phyloP scores from a whole-genome alignment of 2,113 vertebrate genomes.

The Synodontis membranacea region DNA sequence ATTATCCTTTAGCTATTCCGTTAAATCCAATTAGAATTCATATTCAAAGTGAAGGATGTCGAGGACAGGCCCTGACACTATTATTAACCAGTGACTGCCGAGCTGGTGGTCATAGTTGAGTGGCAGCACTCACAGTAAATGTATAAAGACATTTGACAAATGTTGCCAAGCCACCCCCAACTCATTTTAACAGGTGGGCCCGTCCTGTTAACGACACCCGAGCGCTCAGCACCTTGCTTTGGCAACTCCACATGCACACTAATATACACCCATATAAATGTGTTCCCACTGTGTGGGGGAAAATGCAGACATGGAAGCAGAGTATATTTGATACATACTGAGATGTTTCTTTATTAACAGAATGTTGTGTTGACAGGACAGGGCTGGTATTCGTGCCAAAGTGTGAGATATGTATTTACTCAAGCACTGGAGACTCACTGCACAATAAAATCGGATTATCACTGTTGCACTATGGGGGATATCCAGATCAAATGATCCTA shows the following conservation, averaged over 20 bases:
- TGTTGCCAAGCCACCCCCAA: slow-evolving; percentile 45
- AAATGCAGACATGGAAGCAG: slow-evolving; percentile 15
- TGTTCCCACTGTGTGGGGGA: neutral
- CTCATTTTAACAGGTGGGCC: slow-evolving; percentile 78
- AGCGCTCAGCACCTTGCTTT: slow-evolving; percentile 59
- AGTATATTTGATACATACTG: slow-evolving; percentile 41
- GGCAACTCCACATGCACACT: slow-evolving; percentile 66
- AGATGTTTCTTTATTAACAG: slow-evolving; percentile 40
- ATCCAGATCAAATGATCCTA: slow-evolving; percentile 83
- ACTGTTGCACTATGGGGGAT: slow-evolving; percentile 76
- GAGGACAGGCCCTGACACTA: slow-evolving; percentile 1
- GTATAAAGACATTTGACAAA: slow-evolving; percentile 17
- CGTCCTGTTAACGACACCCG: slow-evolving; percentile 77
- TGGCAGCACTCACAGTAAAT: slow-evolving; percentile 22
- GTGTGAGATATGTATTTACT: slow-evolving; percentile 59
- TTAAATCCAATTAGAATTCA: slow-evolving; percentile 4
- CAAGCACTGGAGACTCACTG: slow-evolving; percentile 59
- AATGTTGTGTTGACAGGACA: slow-evolving; percentile 17
- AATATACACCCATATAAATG: slow-evolving; percentile 60
- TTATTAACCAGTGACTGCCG: slow-evolving; percentile 13
- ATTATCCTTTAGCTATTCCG: slow-evolving; percentile 42
- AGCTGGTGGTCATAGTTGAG: slow-evolving; percentile 28
- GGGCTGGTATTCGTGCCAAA: slow-evolving; percentile 52
- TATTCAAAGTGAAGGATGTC: neutral
- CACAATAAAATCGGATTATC: slow-evolving; percentile 75